These are phyloP conservation scores for Crepidodera aurea DNA, from an alignment of 2,888 invertebrate genomes.

Conservation along the genomic window DNA sequence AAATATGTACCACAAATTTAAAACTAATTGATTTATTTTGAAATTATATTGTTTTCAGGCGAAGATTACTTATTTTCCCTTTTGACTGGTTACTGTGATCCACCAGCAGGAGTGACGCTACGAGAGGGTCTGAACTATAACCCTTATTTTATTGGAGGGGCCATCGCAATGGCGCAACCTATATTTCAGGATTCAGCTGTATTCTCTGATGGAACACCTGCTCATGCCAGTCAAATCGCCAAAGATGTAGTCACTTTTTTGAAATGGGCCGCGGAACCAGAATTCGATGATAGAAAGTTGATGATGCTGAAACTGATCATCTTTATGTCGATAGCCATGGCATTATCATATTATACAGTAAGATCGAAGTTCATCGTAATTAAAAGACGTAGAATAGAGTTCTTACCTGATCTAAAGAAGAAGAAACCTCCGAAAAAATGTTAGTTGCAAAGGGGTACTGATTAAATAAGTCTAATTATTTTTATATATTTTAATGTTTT, in stretches of 20 bases:
- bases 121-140: conserved; percentile 96
- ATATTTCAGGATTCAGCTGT: conserved; percentile 89
- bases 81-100: conserved; percentile 92
- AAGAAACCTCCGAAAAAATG: not conserved
- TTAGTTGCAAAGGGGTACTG: not conserved
- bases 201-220: conserved; percentile 89
- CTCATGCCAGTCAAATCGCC: conserved; percentile 92
- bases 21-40: not conserved
- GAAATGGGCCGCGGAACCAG: conserved; percentile 92
- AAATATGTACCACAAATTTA: too few species aligned
- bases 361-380: conserved; percentile 8
- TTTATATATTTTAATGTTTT: not conserved
- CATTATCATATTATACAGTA: not conserved
- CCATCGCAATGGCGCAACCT: conserved; percentile 94
- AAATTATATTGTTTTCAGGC: conserved; percentile 58
- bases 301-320: conserved; percentile 73
- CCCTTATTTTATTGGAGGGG: conserved; percentile 97
- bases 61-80: conserved; percentile 97
- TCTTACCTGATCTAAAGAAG: not conserved
- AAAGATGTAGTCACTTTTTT: conserved; percentile 96
- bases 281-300: conserved; percentile 85
- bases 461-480: not conserved
- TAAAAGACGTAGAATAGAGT: conserved; percentile 9
- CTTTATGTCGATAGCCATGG: not conserved
- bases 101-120: conserved; percentile 88